These are phyloP conservation scores for Nothobranchius kuhntae DNA, from an alignment of 2,113 vertebrate genomes.

Conservation along the genomic window DNA sequence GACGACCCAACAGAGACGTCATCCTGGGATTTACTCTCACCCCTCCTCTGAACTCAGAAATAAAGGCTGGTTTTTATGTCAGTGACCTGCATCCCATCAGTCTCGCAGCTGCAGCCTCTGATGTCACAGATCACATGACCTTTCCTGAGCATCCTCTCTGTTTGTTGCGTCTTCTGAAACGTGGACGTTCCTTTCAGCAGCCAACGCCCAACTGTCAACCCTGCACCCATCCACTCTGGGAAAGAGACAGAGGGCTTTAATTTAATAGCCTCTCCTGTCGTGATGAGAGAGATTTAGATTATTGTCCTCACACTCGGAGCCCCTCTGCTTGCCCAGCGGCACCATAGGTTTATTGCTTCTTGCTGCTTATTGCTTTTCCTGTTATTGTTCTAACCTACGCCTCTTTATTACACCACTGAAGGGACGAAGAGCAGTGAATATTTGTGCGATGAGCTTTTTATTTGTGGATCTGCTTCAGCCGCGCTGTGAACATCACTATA, in stretches of 20 bases:
- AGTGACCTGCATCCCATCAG: background rate
- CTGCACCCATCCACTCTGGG: slow-evolving; percentile 11
- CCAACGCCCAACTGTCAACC: slow-evolving; percentile 13
- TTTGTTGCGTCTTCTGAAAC: background rate
- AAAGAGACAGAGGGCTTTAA: slow-evolving; percentile 25
- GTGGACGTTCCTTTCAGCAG: slow-evolving; percentile 4
- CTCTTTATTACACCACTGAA: slow-evolving; percentile 26
- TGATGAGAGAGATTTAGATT: slow-evolving; percentile 27
- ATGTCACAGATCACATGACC: background rate
- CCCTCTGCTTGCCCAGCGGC: slow-evolving; percentile 36
- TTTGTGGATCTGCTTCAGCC: slow-evolving; percentile 21
- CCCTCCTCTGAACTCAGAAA: background rate
- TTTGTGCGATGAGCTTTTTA: slow-evolving; percentile 26
- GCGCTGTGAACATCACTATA: background rate
- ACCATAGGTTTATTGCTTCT: slow-evolving; percentile 62
- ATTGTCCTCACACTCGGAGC: slow-evolving; percentile 28
- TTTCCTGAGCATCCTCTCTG: background rate
- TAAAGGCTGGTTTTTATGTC: background rate
- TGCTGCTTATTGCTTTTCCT: slow-evolving; percentile 64
- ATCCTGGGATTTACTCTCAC: background rate
- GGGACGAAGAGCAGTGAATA: slow-evolving; percentile 8
- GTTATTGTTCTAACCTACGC: slow-evolving; percentile 45
- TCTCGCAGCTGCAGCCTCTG: background rate
- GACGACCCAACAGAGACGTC: background rate
- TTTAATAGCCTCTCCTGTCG: slow-evolving; percentile 36